Evolutionary conservation across 2,888 invertebrate genomes (phyloP), one percentile per base, ranked within the genome.

Genomic region (Aphrophora alni): DNA sequence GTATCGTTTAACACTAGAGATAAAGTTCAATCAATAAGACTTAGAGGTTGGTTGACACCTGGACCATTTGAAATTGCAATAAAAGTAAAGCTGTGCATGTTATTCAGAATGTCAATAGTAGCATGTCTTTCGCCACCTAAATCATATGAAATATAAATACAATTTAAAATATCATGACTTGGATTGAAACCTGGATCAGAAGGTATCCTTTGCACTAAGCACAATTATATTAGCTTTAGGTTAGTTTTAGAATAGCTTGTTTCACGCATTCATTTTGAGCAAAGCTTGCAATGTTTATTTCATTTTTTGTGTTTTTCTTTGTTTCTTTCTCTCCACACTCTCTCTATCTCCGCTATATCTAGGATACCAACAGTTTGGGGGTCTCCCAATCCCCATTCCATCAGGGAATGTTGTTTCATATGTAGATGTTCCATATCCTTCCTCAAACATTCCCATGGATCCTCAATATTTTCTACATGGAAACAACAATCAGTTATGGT

Each of bases 331-430:
- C 73, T 75, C 79, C 79, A 79, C 69, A 69, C 75, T 79, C 79
- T 80, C 75, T 80, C 80, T 80, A 70, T 80, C 75, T 75, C 80
- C 75, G 69, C 80, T 80, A 75, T 80, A 80, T 80, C 80, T 80
- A 80, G 80, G 80, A 75, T 75, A 75, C 38, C 74, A 80, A 33
- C 80, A 74, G 74, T 75, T 75, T 70, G 80, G 80, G 70, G 69
- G 75, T 70, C 74, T 75, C 80, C 80, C 72, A 38, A 70, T 38
- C 33, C 44, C 76, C 69, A 24, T 77, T 73, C 78, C 78, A 17
- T 12, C 81, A 28, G 81, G 81, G 75, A 81, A 81, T 78, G 72
- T 81, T 73, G 76, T 81, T 38, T 81, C 81, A 33, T 78, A 77
- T 69, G 38, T 81, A 77, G 81, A 81, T 73, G 51, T 75, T 33